Base-by-base conservation (phyloP, 2,888 invertebrate species). In the Caenorhabditis sp. region DNA sequence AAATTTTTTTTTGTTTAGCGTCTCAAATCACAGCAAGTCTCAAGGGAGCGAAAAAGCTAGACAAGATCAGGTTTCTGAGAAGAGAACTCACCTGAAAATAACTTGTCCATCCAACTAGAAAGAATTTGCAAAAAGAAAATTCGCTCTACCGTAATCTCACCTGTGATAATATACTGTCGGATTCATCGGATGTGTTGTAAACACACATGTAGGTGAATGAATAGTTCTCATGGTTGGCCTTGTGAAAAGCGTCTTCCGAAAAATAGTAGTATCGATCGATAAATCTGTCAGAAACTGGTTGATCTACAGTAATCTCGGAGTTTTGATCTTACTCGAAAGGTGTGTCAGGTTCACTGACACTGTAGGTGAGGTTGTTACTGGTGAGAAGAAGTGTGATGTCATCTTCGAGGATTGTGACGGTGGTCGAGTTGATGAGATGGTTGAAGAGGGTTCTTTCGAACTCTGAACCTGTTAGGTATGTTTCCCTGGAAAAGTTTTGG, bases 201-300 rank as follows among this genome's bases (percentile, higher is more conserved):
- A 62, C 51, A 50, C 71, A 71, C 1, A 60, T 43, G 54, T 63
- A 71, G 6, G 66, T 6, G 43, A 43, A 71, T 1, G 31, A 14
- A 1, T 61, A 55, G n/a, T 43, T 63, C 58, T 66, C 62, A 51
- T 60, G 62, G 23, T 17, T 10, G 24, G 63, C 70, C 19, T 60
- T 66, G 31, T 55, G 8, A 53, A 53, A 53, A 21, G 53, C n/a
- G 43, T 58, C 60, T 24, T 60, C 37, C 17, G 60, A 64, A 59
- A 62, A 71, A 59, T 63, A 71, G 27, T 71, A 71, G 19, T 53
- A 36, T 19, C 66, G 62, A 17, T 71, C 71, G 49, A 71, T 59
- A 58, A 71, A 71, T 53, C 71, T 71, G n/a, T n/a, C n/a, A 60
- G 58, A 70, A 65, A 53, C n/a, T n/a, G n/a, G n/a, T n/a, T n/a